Evolutionary conservation across 2,888 invertebrate genomes (phyloP), one percentile per base, ranked within the genome.

Genomic region (Nasonovia ribisnigri): DNA sequence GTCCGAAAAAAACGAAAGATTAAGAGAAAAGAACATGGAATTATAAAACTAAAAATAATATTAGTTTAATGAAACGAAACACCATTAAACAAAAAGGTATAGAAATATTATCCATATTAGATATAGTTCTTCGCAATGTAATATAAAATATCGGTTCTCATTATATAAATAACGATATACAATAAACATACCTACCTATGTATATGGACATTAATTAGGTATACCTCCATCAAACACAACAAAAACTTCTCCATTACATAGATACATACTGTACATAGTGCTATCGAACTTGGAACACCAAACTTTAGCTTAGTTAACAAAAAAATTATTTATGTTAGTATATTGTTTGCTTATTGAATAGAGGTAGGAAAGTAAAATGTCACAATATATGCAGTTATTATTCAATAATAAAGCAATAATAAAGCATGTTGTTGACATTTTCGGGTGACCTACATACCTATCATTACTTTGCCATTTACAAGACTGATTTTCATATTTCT

Each of bases 391-490:
- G 46, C 84, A 90, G 51, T 84, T 90, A 60, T 90, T 89, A 84
- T 84, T 93, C 42, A 93, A 90, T 29, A 93, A 86, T 93, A 93
- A 88, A 46, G 13, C 42, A 93, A 90, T 29, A 93, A 86, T 93
- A 93, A 88, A 46, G 13, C 26, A 54, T 48, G 24, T 90, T 93
- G 93, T 90, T 93, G 93, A 90, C 51, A 90, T 90, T 90, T 93
- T 86, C 36, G 29, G 46, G 48, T 67, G 90, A 93, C 93, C 93
- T 90, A 93, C 67, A 90, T 93, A 92, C 24, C 24, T 60, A 46
- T 26, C 0, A 57, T 36, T 54, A 57, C 36, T 48, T 77, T 48
- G 67, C 26, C 84, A 29, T 84, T 91, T 91, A 29, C 29, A 46
- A n/a, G 42, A 91, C 26, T 42, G 8, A 84, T 91, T 84, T 84